A percentile compares a stretch with the other conserved stretches of the same genome.
phyloP scores from a whole-genome alignment of 2,888 invertebrate genomes.

The Tiliacea citrago region DNA sequence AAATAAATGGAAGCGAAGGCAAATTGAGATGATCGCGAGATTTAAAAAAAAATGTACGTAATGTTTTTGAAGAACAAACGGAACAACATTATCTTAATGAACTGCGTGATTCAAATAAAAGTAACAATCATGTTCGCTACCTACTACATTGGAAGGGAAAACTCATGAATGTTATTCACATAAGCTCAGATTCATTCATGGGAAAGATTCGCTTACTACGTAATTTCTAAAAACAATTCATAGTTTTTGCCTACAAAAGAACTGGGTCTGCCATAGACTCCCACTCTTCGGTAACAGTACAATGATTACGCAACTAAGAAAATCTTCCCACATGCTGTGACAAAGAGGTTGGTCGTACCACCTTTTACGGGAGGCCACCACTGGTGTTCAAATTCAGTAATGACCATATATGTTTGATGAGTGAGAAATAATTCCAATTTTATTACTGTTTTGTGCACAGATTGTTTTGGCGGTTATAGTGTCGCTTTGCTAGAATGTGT shows the following conservation, averaged over 20 bases:
- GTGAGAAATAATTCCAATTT: slow-evolving; percentile 39
- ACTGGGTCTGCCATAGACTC: slow-evolving; percentile 58
- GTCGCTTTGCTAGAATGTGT: background rate
- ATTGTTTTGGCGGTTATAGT: slow-evolving; percentile 17
- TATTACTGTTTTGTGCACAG: slow-evolving; percentile 36
- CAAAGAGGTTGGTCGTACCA: slow-evolving; percentile 42
- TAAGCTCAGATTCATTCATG: slow-evolving; percentile 57
- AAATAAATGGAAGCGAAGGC: background rate
- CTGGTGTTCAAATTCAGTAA: slow-evolving; percentile 41
- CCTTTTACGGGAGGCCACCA: slow-evolving; percentile 48
- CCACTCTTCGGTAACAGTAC: slow-evolving; percentile 60
- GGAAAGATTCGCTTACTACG: slow-evolving; percentile 66
- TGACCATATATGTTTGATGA: slow-evolving; percentile 63
- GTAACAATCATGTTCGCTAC: background rate
- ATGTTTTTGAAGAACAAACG: background rate
- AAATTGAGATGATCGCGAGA: background rate
- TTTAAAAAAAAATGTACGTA: background rate
- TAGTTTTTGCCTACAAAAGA: slow-evolving; percentile 58
- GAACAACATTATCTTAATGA: background rate
- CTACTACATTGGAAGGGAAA: slow-evolving; percentile 47
- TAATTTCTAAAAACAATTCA: slow-evolving; percentile 63
- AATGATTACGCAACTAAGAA: slow-evolving; percentile 61
- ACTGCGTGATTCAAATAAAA: slow-evolving; percentile 12
- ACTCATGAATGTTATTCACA: slow-evolving; percentile 63
- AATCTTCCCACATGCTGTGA: slow-evolving; percentile 55